Evolutionary conservation across 2,888 invertebrate species (phyloP).

Genomic region (Nycteola revayana): DNA sequence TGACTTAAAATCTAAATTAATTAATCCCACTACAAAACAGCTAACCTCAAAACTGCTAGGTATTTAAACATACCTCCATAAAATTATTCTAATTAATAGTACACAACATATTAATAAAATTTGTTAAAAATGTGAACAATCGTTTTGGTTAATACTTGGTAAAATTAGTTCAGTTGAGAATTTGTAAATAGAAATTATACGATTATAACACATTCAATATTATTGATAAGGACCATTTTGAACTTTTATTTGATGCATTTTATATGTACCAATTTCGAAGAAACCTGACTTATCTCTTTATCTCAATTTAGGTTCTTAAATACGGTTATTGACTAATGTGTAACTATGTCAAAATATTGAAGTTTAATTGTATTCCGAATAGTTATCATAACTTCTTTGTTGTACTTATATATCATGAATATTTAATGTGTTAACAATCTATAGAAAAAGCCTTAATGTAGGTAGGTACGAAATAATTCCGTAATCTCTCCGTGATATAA

Average conservation of each 20-base stretch:
- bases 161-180: slow-evolving; percentile 45
- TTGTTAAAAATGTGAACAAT: slow-evolving; percentile 76
- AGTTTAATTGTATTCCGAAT: too few species aligned
- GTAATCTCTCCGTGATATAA: slow-evolving; percentile 14
- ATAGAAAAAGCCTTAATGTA: too few species aligned
- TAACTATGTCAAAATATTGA: too few species aligned
- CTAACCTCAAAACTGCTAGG: slow-evolving; percentile 51
- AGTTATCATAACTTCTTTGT: too few species aligned
- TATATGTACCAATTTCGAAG: too few species aligned
- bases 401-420: too few species aligned
- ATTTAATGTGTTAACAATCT: too few species aligned
- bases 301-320: too few species aligned
- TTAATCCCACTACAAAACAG: slow-evolving; percentile 41
- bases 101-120: slow-evolving; percentile 77
- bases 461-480: slow-evolving; percentile 25
- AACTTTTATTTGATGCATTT: too few species aligned
- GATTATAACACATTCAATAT: background rate
- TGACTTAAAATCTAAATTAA: slow-evolving; percentile 46
- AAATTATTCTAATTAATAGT: slow-evolving; percentile 63
- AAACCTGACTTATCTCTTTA: too few species aligned
- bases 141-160: slow-evolving; percentile 73
- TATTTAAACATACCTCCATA: slow-evolving; percentile 62
- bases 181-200: slow-evolving; percentile 38
- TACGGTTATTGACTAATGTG: too few species aligned
- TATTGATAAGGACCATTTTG: too few species aligned